Percentiles rank a stretch among this genome's conserved stretches.
Evolutionary conservation across 2,113 vertebrate genomes (phyloP).

Genomic region (Galbula dea): DNA sequence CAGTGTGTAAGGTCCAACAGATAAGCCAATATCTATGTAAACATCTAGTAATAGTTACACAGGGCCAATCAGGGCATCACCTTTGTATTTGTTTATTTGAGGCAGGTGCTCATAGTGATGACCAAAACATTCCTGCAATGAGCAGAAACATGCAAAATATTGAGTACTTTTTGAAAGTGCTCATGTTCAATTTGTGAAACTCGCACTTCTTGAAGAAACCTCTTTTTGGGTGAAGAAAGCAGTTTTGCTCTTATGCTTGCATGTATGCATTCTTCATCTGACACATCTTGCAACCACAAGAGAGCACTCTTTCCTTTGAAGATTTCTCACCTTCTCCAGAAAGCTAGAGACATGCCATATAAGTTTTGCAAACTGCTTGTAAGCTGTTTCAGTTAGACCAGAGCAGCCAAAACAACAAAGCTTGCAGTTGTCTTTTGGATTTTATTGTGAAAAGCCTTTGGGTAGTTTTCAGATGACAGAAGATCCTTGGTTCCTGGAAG

Average conservation of each 20-base stretch:
- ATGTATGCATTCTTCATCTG: slow-evolving; percentile 11
- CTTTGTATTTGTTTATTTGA: background rate
- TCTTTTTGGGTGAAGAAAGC: background rate
- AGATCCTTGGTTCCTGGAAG: slow-evolving; percentile 59
- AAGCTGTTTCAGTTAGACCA: slow-evolving; percentile 59
- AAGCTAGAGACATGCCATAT: slow-evolving; percentile 21
- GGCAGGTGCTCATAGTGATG: background rate
- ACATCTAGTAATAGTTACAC: background rate
- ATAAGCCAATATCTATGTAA: background rate
- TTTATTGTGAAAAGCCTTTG: slow-evolving; percentile 65
- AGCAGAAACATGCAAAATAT: background rate
- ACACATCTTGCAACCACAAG: slow-evolving; percentile 72
- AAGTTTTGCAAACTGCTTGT: slow-evolving; percentile 68
- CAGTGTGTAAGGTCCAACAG: background rate
- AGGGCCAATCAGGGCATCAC: background rate
- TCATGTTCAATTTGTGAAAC: background rate
- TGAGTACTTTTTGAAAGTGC: background rate
- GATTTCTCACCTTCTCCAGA: slow-evolving; percentile 55
- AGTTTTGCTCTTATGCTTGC: background rate
- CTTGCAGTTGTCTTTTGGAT: slow-evolving; percentile 58
- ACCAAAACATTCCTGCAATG: background rate
- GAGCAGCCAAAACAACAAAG: slow-evolving; percentile 69
- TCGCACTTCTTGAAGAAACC: background rate
- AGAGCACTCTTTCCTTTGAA: slow-evolving; percentile 73
- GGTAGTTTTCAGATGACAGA: slow-evolving; percentile 59